Conservation (phyloP, 2,797 vertebrate genomes). For the Acipenser oxyrinchus region DNA sequence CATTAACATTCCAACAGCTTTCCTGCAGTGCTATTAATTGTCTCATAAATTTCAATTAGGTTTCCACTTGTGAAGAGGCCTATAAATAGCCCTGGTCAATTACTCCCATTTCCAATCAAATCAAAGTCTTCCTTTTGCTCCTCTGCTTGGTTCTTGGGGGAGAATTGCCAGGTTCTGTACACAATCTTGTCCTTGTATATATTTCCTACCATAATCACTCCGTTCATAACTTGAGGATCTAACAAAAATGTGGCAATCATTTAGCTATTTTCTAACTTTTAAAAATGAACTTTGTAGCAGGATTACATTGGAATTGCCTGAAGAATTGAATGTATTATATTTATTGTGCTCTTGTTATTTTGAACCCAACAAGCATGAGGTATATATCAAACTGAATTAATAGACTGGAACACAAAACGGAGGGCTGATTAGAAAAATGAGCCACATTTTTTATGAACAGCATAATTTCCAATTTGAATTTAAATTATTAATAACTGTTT, state of each 20-base stretch:
- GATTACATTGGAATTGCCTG: not conserved
- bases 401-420: not conserved
- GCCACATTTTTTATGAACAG: not conserved
- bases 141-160: not conserved
- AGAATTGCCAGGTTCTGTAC: too few species aligned
- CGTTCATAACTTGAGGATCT: too few species aligned
- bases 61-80: constrained; percentile 16
- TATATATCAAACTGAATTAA: not conserved
- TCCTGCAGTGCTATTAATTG: constrained; percentile 22
- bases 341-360: not conserved
- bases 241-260: too few species aligned
- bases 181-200: too few species aligned
- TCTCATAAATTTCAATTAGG: constrained; percentile 25
- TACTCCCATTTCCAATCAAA: constrained; percentile 16
- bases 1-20: constrained; percentile 18
- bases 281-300: too few species aligned
- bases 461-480: constrained; percentile 1
- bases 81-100: constrained; percentile 25
- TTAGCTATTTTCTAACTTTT: too few species aligned
- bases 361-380: not conserved
- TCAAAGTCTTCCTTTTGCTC: constrained; percentile 1
- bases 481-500: constrained; percentile 3
- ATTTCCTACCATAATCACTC: too few species aligned
- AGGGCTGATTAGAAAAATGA: not conserved
- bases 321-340: not conserved